phyloP scores from a whole-genome alignment of 2,113 vertebrate species.

The Dermatemys mawii region DNA sequence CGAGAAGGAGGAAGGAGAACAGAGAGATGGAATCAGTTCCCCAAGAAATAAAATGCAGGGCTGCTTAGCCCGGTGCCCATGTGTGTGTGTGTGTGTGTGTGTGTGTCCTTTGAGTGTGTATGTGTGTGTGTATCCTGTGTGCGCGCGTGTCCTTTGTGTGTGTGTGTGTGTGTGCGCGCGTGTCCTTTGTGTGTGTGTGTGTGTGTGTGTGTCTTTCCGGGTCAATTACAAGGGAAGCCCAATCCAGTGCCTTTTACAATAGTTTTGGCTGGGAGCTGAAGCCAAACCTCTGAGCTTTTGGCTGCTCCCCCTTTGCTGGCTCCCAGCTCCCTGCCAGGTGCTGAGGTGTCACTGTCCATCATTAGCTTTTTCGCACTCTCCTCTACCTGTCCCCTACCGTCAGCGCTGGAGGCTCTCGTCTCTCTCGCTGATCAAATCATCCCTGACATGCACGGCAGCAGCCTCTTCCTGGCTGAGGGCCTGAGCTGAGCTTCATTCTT shows the following conservation, averaged over 20 bases:
- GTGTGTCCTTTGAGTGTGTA: too few relatives aligned
- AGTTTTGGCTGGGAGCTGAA: background rate
- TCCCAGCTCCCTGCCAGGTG: rapidly evolving
- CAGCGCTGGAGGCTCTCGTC: slow-evolving; percentile 55
- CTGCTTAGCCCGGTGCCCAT: background rate
- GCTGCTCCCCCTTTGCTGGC: background rate
- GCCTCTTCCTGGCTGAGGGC: slow-evolving; percentile 4
- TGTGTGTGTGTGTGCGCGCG: rapidly evolving
- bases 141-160: too few relatives aligned
- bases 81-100: too few relatives aligned
- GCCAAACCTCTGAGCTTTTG: rapidly evolving
- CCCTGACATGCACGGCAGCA: slow-evolving; percentile 53
- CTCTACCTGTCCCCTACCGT: slow-evolving; percentile 77
- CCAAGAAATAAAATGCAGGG: background rate
- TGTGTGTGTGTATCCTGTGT: too few relatives aligned
- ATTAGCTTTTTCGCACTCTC: slow-evolving; percentile 60
- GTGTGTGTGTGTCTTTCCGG: too few relatives aligned
- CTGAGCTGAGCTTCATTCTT: slow-evolving; percentile 20
- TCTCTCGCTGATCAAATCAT: slow-evolving; percentile 67
- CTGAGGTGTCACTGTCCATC: background rate
- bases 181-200: too few relatives aligned
- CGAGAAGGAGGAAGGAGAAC: background rate
- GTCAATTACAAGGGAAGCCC: background rate
- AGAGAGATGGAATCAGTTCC: background rate
- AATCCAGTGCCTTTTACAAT: background rate